Conservation (phyloP, 1,140 invertebrate species). For the Aphaenogaster ashmeadi region DNA sequence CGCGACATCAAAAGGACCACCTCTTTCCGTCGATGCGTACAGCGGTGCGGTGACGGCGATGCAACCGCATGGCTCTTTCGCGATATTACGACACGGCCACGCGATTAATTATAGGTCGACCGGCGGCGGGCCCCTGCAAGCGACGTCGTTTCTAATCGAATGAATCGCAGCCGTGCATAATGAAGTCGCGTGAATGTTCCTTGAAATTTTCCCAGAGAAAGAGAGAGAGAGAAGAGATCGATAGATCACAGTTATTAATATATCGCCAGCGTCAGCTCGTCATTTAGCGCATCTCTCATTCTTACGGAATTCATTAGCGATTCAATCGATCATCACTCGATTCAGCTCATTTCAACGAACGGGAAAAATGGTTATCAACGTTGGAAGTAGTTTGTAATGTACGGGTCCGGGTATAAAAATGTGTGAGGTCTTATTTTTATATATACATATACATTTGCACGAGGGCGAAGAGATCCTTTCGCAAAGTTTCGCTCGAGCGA, state of each 20-base stretch:
- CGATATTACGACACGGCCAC: conserved; percentile 75
- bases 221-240: background rate
- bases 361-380: conserved; percentile 18
- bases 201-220: background rate
- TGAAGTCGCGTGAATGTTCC: conserved; percentile 33
- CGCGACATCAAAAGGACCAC: conserved; percentile 79
- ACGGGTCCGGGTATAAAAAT: background rate
- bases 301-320: conserved; percentile 21
- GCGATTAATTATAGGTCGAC: conserved; percentile 75
- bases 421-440: background rate
- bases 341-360: conserved; percentile 20
- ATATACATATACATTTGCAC: conserved; percentile 3
- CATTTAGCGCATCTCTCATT: background rate
- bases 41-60: conserved; percentile 74
- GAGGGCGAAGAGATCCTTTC: conserved; percentile 25
- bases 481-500: conserved; percentile 55
- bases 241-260: conserved; percentile 37
- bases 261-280: background rate
- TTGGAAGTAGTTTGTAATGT: background rate
- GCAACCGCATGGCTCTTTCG: conserved; percentile 73
- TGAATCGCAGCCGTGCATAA: conserved; percentile 57
- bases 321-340: conserved; percentile 32
- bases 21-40: conserved; percentile 74
- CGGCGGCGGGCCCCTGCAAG: conserved; percentile 38
- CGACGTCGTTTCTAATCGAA: conserved; percentile 66